A percentile compares a stretch with the other conserved stretches of the same genome.
Evolutionary conservation across 2,888 invertebrate genomes (phyloP).

Genomic region (Drosophila niveifrons): DNA sequence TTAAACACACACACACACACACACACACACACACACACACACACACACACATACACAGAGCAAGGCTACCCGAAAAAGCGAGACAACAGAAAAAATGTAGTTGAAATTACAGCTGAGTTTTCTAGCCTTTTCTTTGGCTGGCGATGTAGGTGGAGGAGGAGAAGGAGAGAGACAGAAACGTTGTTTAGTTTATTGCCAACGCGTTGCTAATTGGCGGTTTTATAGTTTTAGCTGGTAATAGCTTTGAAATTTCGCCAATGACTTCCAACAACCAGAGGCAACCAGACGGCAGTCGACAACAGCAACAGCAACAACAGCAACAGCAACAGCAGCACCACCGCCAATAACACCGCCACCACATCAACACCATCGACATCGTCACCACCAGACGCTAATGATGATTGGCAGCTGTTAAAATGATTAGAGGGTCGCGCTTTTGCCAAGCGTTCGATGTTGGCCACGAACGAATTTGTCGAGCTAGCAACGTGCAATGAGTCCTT

Average conservation of each 20-base stretch:
- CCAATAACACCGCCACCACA: conserved; percentile 8
- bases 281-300: conserved; percentile 53
- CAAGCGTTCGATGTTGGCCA: conserved; percentile 26
- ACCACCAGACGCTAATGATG: conserved; percentile 70
- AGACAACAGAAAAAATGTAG: conserved; percentile 12
- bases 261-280: conserved; percentile 28
- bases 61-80: conserved; percentile 8
- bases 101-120: conserved; percentile 42
- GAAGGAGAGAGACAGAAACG: conserved; percentile 34
- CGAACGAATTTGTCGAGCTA: conserved; percentile 18
- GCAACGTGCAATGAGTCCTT: background rate
- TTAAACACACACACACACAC: conserved; percentile 33
- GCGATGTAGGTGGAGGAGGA: background rate
- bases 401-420: conserved; percentile 81
- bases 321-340: conserved; percentile 1
- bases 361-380: conserved; percentile 23
- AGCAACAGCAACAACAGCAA: background rate
- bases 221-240: conserved; percentile 74
- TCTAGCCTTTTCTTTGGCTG: conserved; percentile 16
- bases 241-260: conserved; percentile 60
- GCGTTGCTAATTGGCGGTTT: conserved; percentile 80
- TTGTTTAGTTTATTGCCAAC: conserved; percentile 73
- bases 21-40: conserved; percentile 24
- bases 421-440: conserved; percentile 60
- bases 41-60: conserved; percentile 7